Evolutionary conservation across 2,888 invertebrate genomes (phyloP).

Genomic region (Acrobasis suavella): DNA sequence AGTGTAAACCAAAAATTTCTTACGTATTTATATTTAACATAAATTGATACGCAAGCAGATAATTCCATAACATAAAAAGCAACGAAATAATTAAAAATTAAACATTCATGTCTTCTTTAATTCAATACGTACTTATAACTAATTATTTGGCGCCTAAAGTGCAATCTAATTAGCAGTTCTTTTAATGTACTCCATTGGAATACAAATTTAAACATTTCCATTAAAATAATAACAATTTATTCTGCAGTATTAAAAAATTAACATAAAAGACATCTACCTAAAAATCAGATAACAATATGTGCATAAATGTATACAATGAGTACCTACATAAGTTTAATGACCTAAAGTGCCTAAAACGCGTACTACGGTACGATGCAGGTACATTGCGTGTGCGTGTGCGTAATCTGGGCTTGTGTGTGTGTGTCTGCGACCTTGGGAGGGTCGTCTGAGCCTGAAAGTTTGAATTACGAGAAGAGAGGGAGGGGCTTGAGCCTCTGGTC

Average conservation of each 20-base stretch:
- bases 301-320: conserved; percentile 22
- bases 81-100: no score
- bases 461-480: conserved; percentile 37
- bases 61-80: no score
- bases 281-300: background rate
- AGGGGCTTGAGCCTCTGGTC: conserved; percentile 42
- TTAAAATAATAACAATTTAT: no score
- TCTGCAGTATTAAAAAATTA: background rate
- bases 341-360: conserved; percentile 36
- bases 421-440: conserved; percentile 78
- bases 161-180: no score
- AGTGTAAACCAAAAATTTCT: no score
- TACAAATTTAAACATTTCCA: no score
- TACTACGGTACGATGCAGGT: conserved; percentile 43
- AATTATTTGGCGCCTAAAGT: no score
- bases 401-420: conserved; percentile 47
- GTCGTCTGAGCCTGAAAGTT: conserved; percentile 71
- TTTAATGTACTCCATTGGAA: no score
- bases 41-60: no score
- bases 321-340: conserved; percentile 53
- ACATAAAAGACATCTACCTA: background rate
- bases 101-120: no score
- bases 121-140: no score
- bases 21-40: no score
- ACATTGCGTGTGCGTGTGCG: conserved; percentile 50